Conservation (phyloP, 2,113 vertebrate species). For the Notechis scutatus region DNA sequence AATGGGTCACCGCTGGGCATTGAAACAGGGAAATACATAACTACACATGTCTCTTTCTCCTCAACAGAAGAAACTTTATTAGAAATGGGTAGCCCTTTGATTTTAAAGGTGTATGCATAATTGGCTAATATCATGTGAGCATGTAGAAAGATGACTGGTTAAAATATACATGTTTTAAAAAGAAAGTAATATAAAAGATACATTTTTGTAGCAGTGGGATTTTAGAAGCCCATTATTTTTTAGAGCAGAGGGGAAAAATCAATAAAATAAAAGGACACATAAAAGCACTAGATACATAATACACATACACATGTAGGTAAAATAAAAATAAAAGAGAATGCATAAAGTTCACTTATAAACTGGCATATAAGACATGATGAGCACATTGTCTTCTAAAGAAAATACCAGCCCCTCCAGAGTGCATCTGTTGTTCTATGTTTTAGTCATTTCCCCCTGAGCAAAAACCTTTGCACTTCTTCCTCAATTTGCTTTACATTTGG, state of each 20-base stretch:
- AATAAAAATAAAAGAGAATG: slow-evolving; percentile 55
- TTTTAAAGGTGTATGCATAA: slow-evolving; percentile 47
- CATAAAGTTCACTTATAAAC: slow-evolving; percentile 11
- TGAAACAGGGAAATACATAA: slow-evolving; percentile 32
- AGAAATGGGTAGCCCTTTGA: not conserved
- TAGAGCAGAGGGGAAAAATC: slow-evolving; percentile 64
- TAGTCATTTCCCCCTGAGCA: slow-evolving; percentile 50
- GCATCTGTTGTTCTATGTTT: slow-evolving; percentile 36
- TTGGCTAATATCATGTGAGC: slow-evolving; percentile 48
- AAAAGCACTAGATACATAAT: slow-evolving; percentile 66
- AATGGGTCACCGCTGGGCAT: slow-evolving; percentile 40
- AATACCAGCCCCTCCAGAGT: slow-evolving; percentile 35
- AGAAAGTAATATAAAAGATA: slow-evolving; percentile 64
- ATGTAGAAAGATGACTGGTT: slow-evolving; percentile 54
- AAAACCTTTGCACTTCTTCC: slow-evolving; percentile 45
- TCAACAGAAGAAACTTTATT: slow-evolving; percentile 46
- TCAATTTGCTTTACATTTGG: slow-evolving; percentile 52
- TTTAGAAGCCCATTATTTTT: slow-evolving; percentile 76
- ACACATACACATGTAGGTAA: slow-evolving; percentile 58
- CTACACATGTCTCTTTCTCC: slow-evolving; percentile 11
- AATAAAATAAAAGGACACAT: slow-evolving; percentile 72
- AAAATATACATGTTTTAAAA: slow-evolving; percentile 56
- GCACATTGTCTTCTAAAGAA: slow-evolving; percentile 39
- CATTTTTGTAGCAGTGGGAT: slow-evolving; percentile 62
- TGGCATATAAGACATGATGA: slow-evolving; percentile 14